Conservation (phyloP, 2,113 vertebrate genomes). For the Actinemys pallida region DNA sequence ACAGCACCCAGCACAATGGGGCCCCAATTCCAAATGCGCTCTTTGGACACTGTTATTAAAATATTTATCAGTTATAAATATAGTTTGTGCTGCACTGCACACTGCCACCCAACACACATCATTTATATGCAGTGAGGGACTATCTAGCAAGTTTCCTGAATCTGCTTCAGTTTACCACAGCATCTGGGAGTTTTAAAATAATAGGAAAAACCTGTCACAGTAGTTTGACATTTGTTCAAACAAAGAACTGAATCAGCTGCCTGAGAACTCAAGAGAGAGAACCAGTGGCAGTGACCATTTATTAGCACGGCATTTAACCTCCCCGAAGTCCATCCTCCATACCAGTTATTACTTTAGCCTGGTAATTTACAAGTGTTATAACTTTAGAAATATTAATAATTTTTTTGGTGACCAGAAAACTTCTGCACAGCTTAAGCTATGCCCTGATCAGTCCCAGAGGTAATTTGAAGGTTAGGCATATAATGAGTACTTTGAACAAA, state of each 20-base stretch:
- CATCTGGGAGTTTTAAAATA: neutral
- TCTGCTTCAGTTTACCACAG: neutral
- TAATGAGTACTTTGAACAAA: neutral
- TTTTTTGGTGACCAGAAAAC: neutral
- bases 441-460: neutral
- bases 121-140: neutral
- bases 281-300: neutral
- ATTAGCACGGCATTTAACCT: slow-evolving; percentile 7
- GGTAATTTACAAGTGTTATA: slow-evolving; percentile 10
- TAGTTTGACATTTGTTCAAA: neutral
- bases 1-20: neutral
- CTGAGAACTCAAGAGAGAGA: neutral
- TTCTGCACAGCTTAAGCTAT: neutral
- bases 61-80: neutral
- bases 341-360: neutral
- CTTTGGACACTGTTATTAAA: neutral
- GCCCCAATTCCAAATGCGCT: neutral
- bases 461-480: neutral
- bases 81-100: neutral
- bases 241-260: neutral
- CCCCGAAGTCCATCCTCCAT: neutral
- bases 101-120: neutral
- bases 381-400: neutral
- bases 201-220: neutral
- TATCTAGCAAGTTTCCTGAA: neutral